Evolutionary conservation across 2,113 vertebrate species (phyloP), one percentile per base, ranked within the genome.

Genomic region (Indicator maculatus): DNA sequence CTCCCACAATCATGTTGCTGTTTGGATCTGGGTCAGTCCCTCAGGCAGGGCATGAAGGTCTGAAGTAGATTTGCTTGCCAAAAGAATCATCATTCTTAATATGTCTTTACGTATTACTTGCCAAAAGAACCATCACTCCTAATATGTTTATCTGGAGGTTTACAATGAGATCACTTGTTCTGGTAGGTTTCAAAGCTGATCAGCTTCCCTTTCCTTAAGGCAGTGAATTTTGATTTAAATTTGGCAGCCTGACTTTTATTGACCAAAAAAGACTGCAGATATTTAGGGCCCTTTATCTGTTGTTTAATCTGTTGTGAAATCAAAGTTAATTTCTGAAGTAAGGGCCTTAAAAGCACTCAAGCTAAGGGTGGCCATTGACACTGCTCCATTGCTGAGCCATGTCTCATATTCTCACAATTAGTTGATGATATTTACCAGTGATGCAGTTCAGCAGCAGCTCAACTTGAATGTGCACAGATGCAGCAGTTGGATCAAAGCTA

Each of bases 401-500:
- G 73, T 38, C 85, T 93, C 72, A 53, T 88, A 73, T 90, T 66
- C 53, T 75, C 53, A 56, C 41, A 72, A 33, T 67, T 47, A 74
- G 70, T 69, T 88, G 80, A 63, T 72, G 9, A 33, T 44, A 92
- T 70, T 98, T 98, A 98, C 98, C 97, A 97, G 58, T 69, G 70
- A 98, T 89, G 77, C 84, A 95, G 64, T 88, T 58, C 71, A 79
- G 50, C 60, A 98, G 56, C 70, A 97, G 64, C n/a, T 96, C 88
- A 55, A 86, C 67, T 87, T 97, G 84, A 76, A 96, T 30, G 31
- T 95, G 9, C 81, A 96, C 88, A 79, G 96, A 60, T 20, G 91
- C 87, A 86, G 96, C 92, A 71, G 98, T 98, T 77, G 98, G 98
- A 89, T 98, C 98, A 95, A 98, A 98, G 58, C 27, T 66, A 90